phyloP scores from a whole-genome alignment of 2,797 vertebrate genomes.

The Megaceryle alcyon region DNA sequence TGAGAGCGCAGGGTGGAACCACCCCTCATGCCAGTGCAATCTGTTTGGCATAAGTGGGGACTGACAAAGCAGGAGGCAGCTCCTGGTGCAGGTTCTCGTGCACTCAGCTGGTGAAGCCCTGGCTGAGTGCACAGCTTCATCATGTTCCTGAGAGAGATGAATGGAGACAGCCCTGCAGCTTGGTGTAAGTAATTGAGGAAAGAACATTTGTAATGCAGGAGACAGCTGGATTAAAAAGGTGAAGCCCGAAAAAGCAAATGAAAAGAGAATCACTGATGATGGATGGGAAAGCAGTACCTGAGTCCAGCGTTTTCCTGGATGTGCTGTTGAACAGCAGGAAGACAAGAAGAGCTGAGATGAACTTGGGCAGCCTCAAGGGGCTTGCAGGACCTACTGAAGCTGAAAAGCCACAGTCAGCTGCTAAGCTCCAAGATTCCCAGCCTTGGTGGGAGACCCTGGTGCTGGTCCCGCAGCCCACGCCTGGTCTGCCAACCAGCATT shows the following conservation, averaged over 20 bases:
- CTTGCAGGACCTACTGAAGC: not conserved
- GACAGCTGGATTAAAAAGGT: constrained; percentile 63
- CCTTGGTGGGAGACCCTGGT: not conserved
- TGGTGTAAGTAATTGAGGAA: constrained; percentile 16
- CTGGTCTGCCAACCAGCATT: rapidly evolving
- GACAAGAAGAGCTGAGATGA: not conserved
- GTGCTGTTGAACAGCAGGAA: not conserved
- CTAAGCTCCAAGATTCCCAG: not conserved
- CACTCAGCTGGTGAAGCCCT: not conserved
- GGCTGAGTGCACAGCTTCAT: not conserved
- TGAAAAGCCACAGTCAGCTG: not conserved
- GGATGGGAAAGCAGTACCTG: constrained; percentile 20
- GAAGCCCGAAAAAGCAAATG: constrained; percentile 51
- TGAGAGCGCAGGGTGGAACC: not conserved
- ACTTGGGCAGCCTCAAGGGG: not conserved
- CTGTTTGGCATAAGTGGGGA: not conserved
- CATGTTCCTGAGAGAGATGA: not conserved
- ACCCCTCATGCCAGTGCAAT: not conserved
- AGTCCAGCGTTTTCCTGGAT: not conserved
- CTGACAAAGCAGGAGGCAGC: not conserved
- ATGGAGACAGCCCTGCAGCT: not conserved
- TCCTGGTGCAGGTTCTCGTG: not conserved
- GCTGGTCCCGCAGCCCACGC: not conserved
- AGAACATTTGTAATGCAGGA: constrained; percentile 56
- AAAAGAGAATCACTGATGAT: constrained; percentile 53